Evolutionary conservation across 2,888 invertebrate genomes (phyloP), one percentile per base, ranked within the genome.

Genomic region (Drosophila gaucha): DNA sequence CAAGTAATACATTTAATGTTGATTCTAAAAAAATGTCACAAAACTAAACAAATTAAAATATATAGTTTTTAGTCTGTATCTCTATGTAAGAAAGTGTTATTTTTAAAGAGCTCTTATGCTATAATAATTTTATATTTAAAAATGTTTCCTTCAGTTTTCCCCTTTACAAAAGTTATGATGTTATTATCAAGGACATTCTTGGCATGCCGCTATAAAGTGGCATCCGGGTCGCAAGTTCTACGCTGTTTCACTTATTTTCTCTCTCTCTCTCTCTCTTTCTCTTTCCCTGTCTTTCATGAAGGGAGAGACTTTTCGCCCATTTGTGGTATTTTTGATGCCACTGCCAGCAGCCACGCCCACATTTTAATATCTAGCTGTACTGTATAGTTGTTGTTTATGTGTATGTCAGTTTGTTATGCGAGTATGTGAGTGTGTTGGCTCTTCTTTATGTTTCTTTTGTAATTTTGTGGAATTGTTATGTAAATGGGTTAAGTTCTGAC

Each of bases 401-500:
- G 4, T n/a, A 18, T 31, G 43, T 10, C 6, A 54, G 65, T 47
- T 65, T 38, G 43, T 49, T 36, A 36, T 39, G 49, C 24, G 20
- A 57, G 36, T 70, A 20, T 55, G 46, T 63, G 18, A 62, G 8
- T 35, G n/a, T 10, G 50, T 26, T 18, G 44, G 5, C 10, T 44
- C 9, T 60, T 44, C 38, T 56, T 57, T 35, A 38, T 18, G 41
- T 50, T 66, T 70, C 35, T 55, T 62, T 62, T 57, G 31, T 59
- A 63, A 62, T 60, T 62, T 67, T 67, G 67, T 65, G 72, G 44
- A 79, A 82, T 77, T 82, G 85, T 79, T 79, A 82, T 82, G 82
- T 78, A 82, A 82, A 82, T 82, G 85, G 85, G 74, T 82, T 82
- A 79, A 82, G 78, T 82, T 82, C 74, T 70, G 77, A 70, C 79